These are phyloP conservation scores for Oxyteleia sp. DNA, from an alignment of 2,888 invertebrate genomes.

Conservation along the genomic window DNA sequence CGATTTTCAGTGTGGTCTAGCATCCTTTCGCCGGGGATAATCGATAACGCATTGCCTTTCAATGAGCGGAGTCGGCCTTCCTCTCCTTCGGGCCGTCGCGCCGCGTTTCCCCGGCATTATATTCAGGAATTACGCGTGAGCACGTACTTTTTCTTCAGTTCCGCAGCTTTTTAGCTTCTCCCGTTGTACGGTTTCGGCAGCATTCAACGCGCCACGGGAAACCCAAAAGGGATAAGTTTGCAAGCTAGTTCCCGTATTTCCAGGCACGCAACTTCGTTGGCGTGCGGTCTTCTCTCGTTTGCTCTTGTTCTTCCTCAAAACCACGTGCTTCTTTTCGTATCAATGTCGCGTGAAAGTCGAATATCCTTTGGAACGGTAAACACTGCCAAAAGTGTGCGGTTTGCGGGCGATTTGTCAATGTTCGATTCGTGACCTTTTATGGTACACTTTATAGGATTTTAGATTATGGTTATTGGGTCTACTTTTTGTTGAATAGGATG, in stretches of 20 bases:
- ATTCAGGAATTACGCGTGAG: constrained; percentile 72
- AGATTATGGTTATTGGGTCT: background rate
- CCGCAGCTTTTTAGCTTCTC: constrained; percentile 65
- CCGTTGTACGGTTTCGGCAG: constrained; percentile 63
- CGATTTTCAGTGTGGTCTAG: constrained; percentile 30
- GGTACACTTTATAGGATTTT: background rate
- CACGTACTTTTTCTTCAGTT: constrained; percentile 68
- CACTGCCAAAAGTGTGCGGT: constrained; percentile 16
- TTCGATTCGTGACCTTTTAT: constrained; percentile 5
- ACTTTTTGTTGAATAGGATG: background rate
- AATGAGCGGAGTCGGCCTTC: constrained; percentile 17
- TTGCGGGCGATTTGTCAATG: constrained; percentile 11
- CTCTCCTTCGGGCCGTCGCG: background rate
- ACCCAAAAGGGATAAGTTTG: constrained; percentile 62
- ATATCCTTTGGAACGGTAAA: constrained; percentile 26
- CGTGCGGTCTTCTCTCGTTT: constrained; percentile 44
- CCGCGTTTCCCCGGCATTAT: constrained; percentile 34
- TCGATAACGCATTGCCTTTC: constrained; percentile 49
- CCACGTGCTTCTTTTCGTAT: constrained; percentile 51
- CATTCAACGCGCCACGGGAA: constrained; percentile 61
- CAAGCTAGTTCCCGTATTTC: constrained; percentile 70
- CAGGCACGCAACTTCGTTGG: constrained; percentile 67
- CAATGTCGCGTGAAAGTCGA: constrained; percentile 33
- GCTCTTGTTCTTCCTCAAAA: constrained; percentile 41
- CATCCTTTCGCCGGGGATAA: constrained; percentile 11